These are phyloP conservation scores for Rhinophrynus dorsalis DNA, from an alignment of 2,797 vertebrate species.

Conservation along the genomic window DNA sequence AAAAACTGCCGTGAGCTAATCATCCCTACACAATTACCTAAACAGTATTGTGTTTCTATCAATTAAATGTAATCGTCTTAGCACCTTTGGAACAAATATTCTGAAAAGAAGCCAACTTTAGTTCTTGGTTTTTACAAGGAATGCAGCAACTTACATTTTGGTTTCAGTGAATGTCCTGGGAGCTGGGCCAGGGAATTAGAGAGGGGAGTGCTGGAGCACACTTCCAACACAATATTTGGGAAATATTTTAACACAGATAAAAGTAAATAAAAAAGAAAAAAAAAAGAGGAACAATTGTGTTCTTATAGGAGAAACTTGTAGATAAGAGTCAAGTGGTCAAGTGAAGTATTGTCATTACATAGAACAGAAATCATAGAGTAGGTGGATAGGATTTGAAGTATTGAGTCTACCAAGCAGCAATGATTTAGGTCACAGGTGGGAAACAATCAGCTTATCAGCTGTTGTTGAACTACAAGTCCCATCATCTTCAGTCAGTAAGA, in stretches of 20 bases:
- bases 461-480: too few relatives aligned
- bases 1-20: too few relatives aligned
- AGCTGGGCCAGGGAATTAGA: slow-evolving; percentile 28
- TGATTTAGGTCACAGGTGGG: too few relatives aligned
- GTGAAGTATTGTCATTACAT: too few relatives aligned
- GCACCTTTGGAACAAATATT: not conserved
- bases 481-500: too few relatives aligned
- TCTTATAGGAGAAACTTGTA: too few relatives aligned
- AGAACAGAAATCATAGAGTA: too few relatives aligned
- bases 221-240: slow-evolving; percentile 46
- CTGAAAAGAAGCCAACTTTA: not conserved
- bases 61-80: not conserved
- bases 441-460: too few relatives aligned
- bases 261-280: slow-evolving; percentile 27
- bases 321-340: too few relatives aligned
- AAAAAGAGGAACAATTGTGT: too few relatives aligned
- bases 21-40: not conserved
- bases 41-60: not conserved
- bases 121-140: not conserved
- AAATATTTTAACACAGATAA: slow-evolving; percentile 31
- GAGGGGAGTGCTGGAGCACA: slow-evolving; percentile 19
- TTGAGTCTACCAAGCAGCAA: too few relatives aligned
- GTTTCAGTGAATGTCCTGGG: slow-evolving; percentile 29
- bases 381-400: too few relatives aligned
- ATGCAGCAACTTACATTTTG: slow-evolving; percentile 15